Evolutionary conservation across 2,888 invertebrate species (phyloP).

Genomic region (Lasioglossum vierecki): DNA sequence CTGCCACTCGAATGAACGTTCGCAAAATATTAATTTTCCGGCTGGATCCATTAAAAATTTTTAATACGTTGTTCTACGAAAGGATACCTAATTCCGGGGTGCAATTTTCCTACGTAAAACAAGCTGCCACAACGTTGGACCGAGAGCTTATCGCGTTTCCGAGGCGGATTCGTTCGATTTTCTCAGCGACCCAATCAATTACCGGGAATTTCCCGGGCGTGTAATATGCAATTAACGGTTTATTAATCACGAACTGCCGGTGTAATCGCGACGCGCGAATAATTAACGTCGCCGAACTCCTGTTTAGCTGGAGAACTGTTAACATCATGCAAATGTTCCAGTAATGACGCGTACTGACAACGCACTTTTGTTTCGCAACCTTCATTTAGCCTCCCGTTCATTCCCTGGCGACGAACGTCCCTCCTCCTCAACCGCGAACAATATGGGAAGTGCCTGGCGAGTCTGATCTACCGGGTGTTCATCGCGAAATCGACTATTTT

Average conservation of each 20-base stretch:
- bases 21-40: background rate
- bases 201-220: constrained; percentile 41
- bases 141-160: constrained; percentile 11
- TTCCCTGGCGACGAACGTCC: constrained; percentile 59
- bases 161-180: constrained; percentile 30
- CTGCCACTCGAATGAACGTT: background rate
- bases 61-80: background rate
- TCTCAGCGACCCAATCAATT: constrained; percentile 45
- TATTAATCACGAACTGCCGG: constrained; percentile 53
- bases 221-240: constrained; percentile 55
- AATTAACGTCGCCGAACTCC: constrained; percentile 62
- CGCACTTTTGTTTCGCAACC: constrained; percentile 67
- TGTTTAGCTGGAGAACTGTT: constrained; percentile 56
- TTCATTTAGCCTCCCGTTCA: constrained; percentile 63
- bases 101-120: background rate
- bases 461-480: constrained; percentile 54
- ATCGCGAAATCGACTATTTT: constrained; percentile 4
- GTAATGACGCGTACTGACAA: constrained; percentile 66
- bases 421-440: constrained; percentile 59
- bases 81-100: background rate
- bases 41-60: background rate
- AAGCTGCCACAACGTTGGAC: background rate
- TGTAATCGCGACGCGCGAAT: constrained; percentile 56
- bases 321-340: constrained; percentile 64
- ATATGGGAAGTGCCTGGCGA: constrained; percentile 61